Evolutionary conservation across 2,888 invertebrate species (phyloP).

Genomic region (Mongoloraphidia duomilia): DNA sequence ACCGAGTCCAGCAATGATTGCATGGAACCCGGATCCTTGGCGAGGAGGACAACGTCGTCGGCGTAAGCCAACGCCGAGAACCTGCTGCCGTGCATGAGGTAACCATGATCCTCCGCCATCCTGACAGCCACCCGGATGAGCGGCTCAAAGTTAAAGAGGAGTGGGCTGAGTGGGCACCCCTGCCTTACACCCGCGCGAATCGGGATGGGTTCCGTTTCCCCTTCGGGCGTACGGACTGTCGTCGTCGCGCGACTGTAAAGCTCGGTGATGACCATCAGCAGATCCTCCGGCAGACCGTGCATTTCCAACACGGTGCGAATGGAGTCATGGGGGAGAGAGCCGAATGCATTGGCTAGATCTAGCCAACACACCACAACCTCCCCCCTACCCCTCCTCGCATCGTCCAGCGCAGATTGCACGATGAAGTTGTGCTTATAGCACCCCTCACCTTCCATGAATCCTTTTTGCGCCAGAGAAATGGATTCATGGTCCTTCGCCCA

Average conservation of each 20-base stretch:
- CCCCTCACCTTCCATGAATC: conserved; percentile 23
- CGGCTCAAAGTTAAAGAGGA: conserved; percentile 17
- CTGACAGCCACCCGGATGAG: not conserved
- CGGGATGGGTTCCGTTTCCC: conserved; percentile 14
- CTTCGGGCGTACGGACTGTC: conserved; percentile 8
- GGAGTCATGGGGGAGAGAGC: conserved; percentile 22
- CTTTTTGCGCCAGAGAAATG: too few relatives aligned
- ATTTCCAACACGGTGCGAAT: conserved; percentile 19
- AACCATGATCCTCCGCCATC: not conserved
- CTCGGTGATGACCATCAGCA: conserved; percentile 9
- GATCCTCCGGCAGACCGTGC: conserved; percentile 8
- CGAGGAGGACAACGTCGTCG: conserved; percentile 19
- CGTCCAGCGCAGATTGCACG: conserved; percentile 18
- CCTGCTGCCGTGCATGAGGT: not conserved
- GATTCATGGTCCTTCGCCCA: too few relatives aligned
- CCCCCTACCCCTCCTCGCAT: conserved; percentile 11
- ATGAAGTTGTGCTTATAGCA: conserved; percentile 24
- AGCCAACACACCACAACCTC: conserved; percentile 21
- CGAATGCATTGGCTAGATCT: conserved; percentile 26
- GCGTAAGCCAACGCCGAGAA: not conserved
- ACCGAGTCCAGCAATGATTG: not conserved
- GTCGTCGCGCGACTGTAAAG: conserved; percentile 13
- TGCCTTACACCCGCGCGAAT: conserved; percentile 20
- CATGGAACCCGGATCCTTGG: not conserved
- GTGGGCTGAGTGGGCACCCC: too few relatives aligned